A percentile compares a stretch with the other conserved stretches of the same genome.
Evolutionary conservation across 2,113 vertebrate genomes (phyloP).

Genomic region (Alligator sinensis): DNA sequence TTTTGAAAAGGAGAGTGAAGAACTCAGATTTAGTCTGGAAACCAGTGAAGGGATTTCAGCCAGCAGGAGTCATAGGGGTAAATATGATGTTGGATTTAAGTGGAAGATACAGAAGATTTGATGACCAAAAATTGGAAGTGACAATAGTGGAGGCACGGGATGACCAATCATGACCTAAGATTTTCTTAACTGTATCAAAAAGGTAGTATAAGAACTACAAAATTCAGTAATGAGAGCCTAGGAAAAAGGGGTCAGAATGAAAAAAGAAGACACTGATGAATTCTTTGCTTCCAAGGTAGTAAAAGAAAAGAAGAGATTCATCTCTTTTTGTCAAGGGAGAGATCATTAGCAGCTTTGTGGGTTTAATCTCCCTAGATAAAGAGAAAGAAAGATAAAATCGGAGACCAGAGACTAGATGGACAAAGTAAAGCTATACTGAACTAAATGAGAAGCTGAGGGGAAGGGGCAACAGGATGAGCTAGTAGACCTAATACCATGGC

Average conservation of each 20-base stretch:
- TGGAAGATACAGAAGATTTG: not conserved
- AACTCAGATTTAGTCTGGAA: rapidly evolving
- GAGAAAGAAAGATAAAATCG: not conserved
- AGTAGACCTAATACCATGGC: not conserved
- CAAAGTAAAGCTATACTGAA: not conserved
- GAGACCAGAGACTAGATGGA: not conserved
- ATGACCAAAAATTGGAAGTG: not conserved
- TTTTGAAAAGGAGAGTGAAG: not conserved
- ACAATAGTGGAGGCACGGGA: not conserved
- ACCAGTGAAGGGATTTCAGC: not conserved
- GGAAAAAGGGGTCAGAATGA: not conserved
- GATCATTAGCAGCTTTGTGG: not conserved
- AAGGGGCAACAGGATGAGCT: rapidly evolving
- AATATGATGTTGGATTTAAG: not conserved
- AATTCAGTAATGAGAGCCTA: not conserved
- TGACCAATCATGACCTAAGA: not conserved
- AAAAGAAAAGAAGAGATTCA: not conserved
- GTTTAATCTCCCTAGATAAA: not conserved
- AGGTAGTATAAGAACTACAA: not conserved
- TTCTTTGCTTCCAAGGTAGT: not conserved
- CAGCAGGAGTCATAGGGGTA: not conserved
- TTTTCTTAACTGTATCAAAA: not conserved
- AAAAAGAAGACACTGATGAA: rapidly evolving
- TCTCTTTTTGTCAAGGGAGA: not conserved
- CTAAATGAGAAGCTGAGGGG: not conserved